Percentiles rank a stretch among this genome's conserved stretches.
Conservation (phyloP, 2,113 vertebrate species). For the Triplophysa siluroides region DNA sequence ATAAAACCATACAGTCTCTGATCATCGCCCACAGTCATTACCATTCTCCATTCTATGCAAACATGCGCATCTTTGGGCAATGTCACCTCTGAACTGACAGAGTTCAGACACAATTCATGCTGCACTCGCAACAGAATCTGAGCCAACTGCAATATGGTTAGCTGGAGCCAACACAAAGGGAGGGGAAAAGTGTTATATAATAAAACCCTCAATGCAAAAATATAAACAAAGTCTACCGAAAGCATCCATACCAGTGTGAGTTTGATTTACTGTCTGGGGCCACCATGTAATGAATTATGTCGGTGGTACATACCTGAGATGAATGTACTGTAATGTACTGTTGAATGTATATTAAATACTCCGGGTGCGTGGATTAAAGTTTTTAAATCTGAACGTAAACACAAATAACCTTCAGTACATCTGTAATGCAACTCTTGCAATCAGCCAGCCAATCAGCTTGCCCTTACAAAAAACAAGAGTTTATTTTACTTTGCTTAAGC, state of each 20-base stretch:
- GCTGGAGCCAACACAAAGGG: background rate
- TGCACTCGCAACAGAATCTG: background rate
- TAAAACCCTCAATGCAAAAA: background rate
- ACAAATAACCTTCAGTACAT: too few relatives aligned
- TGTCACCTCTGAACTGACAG: background rate
- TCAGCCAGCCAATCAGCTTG: too few relatives aligned
- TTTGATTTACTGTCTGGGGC: background rate
- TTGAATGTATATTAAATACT: too few relatives aligned
- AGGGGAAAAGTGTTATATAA: background rate
- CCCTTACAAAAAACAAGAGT: too few relatives aligned
- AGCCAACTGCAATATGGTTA: background rate
- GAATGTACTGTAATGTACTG: too few relatives aligned
- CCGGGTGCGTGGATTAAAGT: too few relatives aligned
- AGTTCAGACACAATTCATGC: background rate
- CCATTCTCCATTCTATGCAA: background rate
- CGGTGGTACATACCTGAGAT: too few relatives aligned
- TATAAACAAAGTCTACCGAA: background rate
- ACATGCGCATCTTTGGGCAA: background rate
- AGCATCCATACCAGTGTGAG: too few relatives aligned
- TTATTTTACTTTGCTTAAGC: too few relatives aligned
- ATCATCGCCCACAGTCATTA: constrained; percentile 11
- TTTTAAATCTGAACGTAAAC: too few relatives aligned
- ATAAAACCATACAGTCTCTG: background rate
- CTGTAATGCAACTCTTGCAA: too few relatives aligned
- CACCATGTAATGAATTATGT: too few relatives aligned